Percentiles rank a stretch among this genome's conserved stretches.
phyloP scores from a whole-genome alignment of 2,797 vertebrate genomes.

The Poeciliopsis paucimaculata region DNA sequence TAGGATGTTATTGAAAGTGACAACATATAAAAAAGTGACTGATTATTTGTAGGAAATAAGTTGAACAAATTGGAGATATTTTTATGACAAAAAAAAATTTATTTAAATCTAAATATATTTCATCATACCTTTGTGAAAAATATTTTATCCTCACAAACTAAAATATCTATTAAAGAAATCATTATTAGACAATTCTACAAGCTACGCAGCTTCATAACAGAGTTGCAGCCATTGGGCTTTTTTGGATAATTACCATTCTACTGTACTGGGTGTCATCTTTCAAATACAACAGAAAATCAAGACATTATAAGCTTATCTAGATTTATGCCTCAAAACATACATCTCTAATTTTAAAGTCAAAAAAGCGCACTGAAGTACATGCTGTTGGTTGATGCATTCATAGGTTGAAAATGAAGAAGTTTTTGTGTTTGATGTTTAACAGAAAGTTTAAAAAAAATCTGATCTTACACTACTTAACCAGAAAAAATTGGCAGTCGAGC shows the following conservation, averaged over 20 bases:
- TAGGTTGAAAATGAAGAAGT: background rate
- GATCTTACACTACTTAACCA: background rate
- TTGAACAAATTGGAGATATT: background rate
- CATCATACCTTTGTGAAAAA: background rate
- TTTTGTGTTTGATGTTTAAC: background rate
- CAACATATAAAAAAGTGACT: background rate
- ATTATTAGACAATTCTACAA: background rate
- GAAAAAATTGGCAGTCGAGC: background rate
- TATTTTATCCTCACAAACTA: background rate
- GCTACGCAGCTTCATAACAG: background rate
- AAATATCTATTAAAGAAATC: background rate
- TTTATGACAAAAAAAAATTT: background rate
- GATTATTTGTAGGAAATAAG: background rate
- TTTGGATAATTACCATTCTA: background rate
- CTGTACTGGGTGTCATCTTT: background rate
- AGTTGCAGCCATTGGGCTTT: background rate
- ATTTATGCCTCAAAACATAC: background rate
- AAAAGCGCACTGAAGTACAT: background rate
- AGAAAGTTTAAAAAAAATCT: background rate
- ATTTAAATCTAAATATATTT: background rate
- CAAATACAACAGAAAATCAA: background rate
- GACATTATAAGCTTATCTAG: background rate
- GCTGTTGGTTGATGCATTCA: background rate
- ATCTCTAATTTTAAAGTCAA: background rate
- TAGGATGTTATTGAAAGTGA: background rate